Percentiles rank a stretch among this genome's conserved stretches.
Evolutionary conservation across 2,113 vertebrate genomes (phyloP).

Genomic region (Stomatorhinus ivindoensis): DNA sequence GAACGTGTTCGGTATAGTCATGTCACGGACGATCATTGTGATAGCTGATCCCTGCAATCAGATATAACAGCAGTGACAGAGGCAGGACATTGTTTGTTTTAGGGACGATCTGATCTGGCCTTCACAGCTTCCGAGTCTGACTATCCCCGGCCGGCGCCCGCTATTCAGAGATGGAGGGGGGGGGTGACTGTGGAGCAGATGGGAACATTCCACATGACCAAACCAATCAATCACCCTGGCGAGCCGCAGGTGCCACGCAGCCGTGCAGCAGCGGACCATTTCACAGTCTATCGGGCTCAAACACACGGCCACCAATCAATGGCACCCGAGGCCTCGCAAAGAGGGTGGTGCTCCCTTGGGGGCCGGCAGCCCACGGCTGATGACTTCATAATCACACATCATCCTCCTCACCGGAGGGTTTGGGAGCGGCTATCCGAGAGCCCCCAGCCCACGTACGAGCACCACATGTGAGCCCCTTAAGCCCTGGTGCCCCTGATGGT

Average conservation of each 20-base stretch:
- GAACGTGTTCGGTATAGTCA: background rate
- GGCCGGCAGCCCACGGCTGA: conserved; percentile 93
- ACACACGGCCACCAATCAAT: conserved; percentile 99
- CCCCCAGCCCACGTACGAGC: conserved; percentile 64
- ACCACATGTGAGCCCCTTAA: conserved; percentile 66
- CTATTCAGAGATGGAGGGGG: conserved; percentile 59
- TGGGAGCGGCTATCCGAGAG: conserved; percentile 75
- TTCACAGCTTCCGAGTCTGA: conserved; percentile 62
- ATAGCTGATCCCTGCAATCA: background rate
- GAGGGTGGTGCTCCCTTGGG: conserved; percentile 74
- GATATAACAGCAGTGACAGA: conserved; percentile 30
- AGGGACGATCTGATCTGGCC: conserved; percentile 63
- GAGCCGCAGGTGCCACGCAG: conserved; percentile 99
- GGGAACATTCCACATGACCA: conserved; percentile 99
- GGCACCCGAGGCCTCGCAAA: conserved; percentile 81
- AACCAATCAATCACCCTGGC: conserved; percentile 99
- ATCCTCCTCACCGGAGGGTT: conserved; percentile 71
- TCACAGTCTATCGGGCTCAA: conserved; percentile 99
- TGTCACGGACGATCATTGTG: background rate
- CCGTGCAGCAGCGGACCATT: conserved; percentile 99
- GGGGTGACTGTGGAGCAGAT: conserved; percentile 92
- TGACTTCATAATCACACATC: conserved; percentile 99
- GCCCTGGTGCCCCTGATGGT: background rate
- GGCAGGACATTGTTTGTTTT: conserved; percentile 25
- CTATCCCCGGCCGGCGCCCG: conserved; percentile 67